These are phyloP conservation scores for Cavia aperea DNA, from an alignment of 2,113 vertebrate species.

Conservation along the genomic window DNA sequence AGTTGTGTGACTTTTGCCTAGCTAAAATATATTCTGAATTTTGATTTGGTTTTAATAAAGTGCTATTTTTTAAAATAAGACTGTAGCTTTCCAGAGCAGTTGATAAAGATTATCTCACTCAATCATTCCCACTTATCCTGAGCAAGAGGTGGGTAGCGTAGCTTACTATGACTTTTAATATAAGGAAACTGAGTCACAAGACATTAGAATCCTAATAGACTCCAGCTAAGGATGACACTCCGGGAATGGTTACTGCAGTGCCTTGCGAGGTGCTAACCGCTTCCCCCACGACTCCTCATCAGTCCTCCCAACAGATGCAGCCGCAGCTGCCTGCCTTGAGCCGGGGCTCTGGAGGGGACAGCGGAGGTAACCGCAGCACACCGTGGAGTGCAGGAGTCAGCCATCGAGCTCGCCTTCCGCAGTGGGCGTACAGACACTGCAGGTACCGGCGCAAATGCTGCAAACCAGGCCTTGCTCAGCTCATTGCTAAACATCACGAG, in stretches of 20 bases:
- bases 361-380: accelerated
- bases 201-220: background rate
- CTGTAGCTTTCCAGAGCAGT: conserved; percentile 12
- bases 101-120: background rate
- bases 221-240: too few species aligned
- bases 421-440: too few species aligned
- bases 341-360: background rate
- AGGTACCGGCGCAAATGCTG: accelerated
- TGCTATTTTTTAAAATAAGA: background rate
- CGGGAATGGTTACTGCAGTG: accelerated
- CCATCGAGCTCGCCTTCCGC: background rate
- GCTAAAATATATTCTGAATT: conserved; percentile 15
- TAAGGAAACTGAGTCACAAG: background rate
- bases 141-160: background rate
- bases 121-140: background rate
- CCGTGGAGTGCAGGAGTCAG: too few species aligned
- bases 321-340: background rate
- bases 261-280: accelerated
- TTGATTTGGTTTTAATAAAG: conserved; percentile 47
- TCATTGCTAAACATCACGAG: background rate
- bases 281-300: background rate
- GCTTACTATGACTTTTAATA: background rate
- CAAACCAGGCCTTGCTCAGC: background rate
- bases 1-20: background rate
- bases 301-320: background rate